phyloP scores from a whole-genome alignment of 2,888 invertebrate genomes.

The Periphyllus acericola region DNA sequence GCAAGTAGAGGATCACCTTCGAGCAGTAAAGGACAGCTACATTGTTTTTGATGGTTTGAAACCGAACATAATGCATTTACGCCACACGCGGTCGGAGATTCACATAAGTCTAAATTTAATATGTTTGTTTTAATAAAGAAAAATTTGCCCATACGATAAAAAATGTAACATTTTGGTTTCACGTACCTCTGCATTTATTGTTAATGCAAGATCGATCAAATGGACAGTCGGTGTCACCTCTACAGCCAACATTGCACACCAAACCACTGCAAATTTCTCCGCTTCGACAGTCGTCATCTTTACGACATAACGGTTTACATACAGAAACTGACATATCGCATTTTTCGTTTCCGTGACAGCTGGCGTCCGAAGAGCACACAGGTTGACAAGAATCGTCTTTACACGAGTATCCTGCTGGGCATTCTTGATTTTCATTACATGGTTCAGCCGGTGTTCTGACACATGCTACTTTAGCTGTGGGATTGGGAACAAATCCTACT shows the following conservation, averaged over 20 bases:
- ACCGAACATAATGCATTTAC: constrained; percentile 82
- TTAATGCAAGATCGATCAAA: constrained; percentile 78
- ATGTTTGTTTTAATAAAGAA: background rate
- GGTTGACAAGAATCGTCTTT: constrained; percentile 80
- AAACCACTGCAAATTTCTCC: constrained; percentile 88
- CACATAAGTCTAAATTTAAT: constrained; percentile 73
- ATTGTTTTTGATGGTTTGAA: constrained; percentile 78
- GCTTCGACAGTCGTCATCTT: constrained; percentile 86
- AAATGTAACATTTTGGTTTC: constrained; percentile 62
- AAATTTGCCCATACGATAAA: background rate
- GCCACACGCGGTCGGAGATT: constrained; percentile 82
- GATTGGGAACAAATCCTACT: constrained; percentile 84
- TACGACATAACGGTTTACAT: constrained; percentile 84
- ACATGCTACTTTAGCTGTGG: constrained; percentile 84
- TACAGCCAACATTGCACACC: constrained; percentile 82
- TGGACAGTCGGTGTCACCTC: constrained; percentile 82
- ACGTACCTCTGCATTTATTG: constrained; percentile 76
- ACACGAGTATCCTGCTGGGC: constrained; percentile 78
- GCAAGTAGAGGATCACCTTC: constrained; percentile 79
- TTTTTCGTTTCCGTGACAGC: constrained; percentile 85
- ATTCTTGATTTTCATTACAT: constrained; percentile 83
- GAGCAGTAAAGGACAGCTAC: constrained; percentile 78
- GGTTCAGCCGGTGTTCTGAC: constrained; percentile 80
- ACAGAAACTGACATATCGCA: constrained; percentile 77
- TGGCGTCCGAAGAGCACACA: constrained; percentile 79